Base-by-base conservation (phyloP, 1,140 invertebrate species). In the Monochamus saltuarius region DNA sequence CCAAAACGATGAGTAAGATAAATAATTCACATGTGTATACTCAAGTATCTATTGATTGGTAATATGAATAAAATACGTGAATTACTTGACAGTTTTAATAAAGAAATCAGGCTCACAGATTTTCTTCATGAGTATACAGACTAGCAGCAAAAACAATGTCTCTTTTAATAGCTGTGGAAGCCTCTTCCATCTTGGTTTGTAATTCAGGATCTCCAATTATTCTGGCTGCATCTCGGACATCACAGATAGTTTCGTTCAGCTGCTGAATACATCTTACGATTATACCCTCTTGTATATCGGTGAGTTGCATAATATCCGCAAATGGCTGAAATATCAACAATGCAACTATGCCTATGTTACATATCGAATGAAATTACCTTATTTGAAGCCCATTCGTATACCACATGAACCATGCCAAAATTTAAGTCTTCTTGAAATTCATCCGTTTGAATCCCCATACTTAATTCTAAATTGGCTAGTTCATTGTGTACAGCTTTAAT, bases 71-170 rank as follows among this genome's bases (percentile, higher is more conserved):
- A 29, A 29, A 29, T 3, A 29, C 22, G 22, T 29, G 2, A 29
- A 29, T 29, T 29, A 29, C 22, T 29, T 29, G 22, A 29, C 22
- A 29, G 22, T 29, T 29, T 29, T 29, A 29, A 29, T 29, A 29
- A 29, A 6, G 6, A 29, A 29, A 29, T 29, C 6, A 29, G 22
- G 2, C 22, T 36, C n/a, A 35, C 9, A 53, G 9, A 11, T 36
- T 59, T 34, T 64, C 64, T 16, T 55, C 61, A 16, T 85, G 83
- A 8, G 94, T 97, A 73, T 99, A 99, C 11, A 99, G 82, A 79
- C 94, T 97, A 16, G 95, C 94, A 35, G 96, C 92, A 78, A 99
- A 99, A 1, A 99, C 97, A 74, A 99, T 99, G 76, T 99, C 97
- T 66, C 98, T 80, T 75, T 97, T 97, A 54, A 99, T 98, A 36